These are phyloP conservation scores for Nematolebias whitei DNA, from an alignment of 2,113 vertebrate genomes.

Conservation along the genomic window DNA sequence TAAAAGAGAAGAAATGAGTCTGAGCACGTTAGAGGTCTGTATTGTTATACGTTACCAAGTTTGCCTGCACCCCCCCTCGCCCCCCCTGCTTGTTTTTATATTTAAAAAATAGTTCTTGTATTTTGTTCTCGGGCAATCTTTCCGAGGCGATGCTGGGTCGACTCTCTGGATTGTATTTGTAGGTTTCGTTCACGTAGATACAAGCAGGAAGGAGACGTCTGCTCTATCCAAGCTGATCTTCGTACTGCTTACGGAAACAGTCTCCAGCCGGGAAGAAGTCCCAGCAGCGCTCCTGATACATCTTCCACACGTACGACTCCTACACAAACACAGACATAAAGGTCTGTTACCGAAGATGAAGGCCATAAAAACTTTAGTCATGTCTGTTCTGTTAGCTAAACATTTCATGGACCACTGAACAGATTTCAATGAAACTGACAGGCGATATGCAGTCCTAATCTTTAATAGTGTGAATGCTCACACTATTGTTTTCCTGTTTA, in stretches of 20 bases:
- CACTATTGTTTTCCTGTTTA: no score
- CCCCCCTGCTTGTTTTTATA: background rate
- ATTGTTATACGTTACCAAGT: slow-evolving; percentile 46
- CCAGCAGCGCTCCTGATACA: slow-evolving; percentile 99
- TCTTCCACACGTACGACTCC: slow-evolving; percentile 99
- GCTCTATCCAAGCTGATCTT: slow-evolving; percentile 92
- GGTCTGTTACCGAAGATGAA: background rate
- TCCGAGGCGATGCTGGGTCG: slow-evolving; percentile 21
- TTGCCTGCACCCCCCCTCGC: slow-evolving; percentile 15
- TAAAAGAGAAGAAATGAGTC: slow-evolving; percentile 41
- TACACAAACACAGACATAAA: slow-evolving; percentile 57
- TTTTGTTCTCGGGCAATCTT: slow-evolving; percentile 28
- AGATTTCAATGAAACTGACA: no score
- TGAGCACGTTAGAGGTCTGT: slow-evolving; percentile 48
- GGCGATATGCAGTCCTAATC: no score
- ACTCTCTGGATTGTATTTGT: slow-evolving; percentile 25
- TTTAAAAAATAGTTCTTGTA: slow-evolving; percentile 30
- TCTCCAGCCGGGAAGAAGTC: slow-evolving; percentile 99
- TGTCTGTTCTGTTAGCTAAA: no score
- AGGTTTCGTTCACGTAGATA: slow-evolving; percentile 5
- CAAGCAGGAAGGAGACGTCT: slow-evolving; percentile 28
- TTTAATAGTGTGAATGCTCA: no score
- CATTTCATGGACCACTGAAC: no score
- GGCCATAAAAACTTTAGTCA: no score
- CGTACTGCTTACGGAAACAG: slow-evolving; percentile 98